phyloP scores from a whole-genome alignment of 2,797 vertebrate genomes.

The Labroides dimidiatus region DNA sequence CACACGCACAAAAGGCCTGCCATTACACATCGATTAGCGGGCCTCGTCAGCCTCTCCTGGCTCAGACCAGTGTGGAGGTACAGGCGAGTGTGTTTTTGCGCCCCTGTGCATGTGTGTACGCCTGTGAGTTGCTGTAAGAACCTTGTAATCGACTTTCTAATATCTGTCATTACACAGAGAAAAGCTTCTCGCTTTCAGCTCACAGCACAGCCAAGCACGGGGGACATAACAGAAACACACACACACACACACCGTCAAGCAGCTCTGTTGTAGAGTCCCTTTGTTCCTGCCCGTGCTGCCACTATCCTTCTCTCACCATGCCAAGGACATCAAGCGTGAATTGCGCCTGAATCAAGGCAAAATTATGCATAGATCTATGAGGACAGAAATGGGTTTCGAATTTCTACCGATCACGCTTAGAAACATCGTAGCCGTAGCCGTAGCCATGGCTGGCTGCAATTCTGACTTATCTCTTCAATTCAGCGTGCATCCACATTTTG shows the following conservation, averaged over 20 bases:
- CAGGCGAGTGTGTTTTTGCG: slow-evolving; percentile 5
- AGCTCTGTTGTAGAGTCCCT: slow-evolving; percentile 45
- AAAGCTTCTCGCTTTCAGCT: slow-evolving; percentile 59
- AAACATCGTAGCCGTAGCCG: slow-evolving; percentile 39
- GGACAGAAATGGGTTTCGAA: slow-evolving; percentile 48
- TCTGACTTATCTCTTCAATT: slow-evolving; percentile 62
- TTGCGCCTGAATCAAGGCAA: slow-evolving; percentile 55
- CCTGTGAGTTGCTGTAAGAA: slow-evolving; percentile 50
- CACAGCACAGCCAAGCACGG: slow-evolving; percentile 51
- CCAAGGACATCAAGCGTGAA: slow-evolving; percentile 63
- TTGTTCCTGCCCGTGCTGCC: slow-evolving; percentile 61
- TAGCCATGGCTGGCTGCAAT: slow-evolving; percentile 20
- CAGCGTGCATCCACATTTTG: slow-evolving; percentile 48
- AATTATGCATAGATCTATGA: slow-evolving; percentile 65
- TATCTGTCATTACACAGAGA: slow-evolving; percentile 75
- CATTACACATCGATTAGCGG: slow-evolving; percentile 57
- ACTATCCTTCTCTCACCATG: slow-evolving; percentile 45
- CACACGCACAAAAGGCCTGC: slow-evolving; percentile 34
- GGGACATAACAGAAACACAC: slow-evolving; percentile 48
- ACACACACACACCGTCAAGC: slow-evolving; percentile 40
- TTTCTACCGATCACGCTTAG: slow-evolving; percentile 49
- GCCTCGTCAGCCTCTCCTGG: slow-evolving; percentile 28
- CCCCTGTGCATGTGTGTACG: slow-evolving; percentile 2
- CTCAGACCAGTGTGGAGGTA: slow-evolving; percentile 15
- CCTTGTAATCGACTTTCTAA: slow-evolving; percentile 76